phyloP scores from a whole-genome alignment of 2,888 invertebrate genomes.

The Bombylius major region DNA sequence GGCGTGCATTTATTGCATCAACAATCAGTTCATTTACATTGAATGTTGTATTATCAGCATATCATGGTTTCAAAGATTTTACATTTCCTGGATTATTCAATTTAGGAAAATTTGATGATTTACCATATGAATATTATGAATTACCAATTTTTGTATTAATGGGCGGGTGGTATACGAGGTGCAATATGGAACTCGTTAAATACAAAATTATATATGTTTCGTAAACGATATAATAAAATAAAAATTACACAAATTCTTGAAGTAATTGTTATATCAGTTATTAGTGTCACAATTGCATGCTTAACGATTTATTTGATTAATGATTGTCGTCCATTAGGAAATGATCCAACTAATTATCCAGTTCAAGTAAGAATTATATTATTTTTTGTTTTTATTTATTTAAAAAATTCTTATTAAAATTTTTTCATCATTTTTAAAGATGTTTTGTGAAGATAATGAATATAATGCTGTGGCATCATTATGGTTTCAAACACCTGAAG shows the following conservation, averaged over 20 bases:
- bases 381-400: neutral
- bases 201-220: constrained; percentile 71
- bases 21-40: constrained; percentile 91
- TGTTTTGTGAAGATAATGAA: constrained; percentile 85
- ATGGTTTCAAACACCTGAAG: constrained; percentile 97
- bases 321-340: constrained; percentile 78
- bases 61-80: constrained; percentile 51
- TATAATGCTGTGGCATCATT: constrained; percentile 87
- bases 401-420: neutral
- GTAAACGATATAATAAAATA: constrained; percentile 52
- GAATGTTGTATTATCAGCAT: constrained; percentile 75
- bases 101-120: constrained; percentile 84
- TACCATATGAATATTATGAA: constrained; percentile 68
- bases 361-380: constrained; percentile 44
- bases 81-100: constrained; percentile 62
- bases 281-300: constrained; percentile 78
- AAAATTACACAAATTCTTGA: constrained; percentile 73
- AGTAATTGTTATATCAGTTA: constrained; percentile 68
- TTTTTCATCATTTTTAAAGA: constrained; percentile 36
- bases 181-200: constrained; percentile 90
- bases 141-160: constrained; percentile 80
- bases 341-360: constrained; percentile 68
- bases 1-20: constrained; percentile 94
- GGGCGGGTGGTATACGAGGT: constrained; percentile 87
- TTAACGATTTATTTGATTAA: constrained; percentile 75